These are phyloP conservation scores for Sphaerodactylus townsendi DNA, from an alignment of 2,113 vertebrate genomes.

Conservation along the genomic window DNA sequence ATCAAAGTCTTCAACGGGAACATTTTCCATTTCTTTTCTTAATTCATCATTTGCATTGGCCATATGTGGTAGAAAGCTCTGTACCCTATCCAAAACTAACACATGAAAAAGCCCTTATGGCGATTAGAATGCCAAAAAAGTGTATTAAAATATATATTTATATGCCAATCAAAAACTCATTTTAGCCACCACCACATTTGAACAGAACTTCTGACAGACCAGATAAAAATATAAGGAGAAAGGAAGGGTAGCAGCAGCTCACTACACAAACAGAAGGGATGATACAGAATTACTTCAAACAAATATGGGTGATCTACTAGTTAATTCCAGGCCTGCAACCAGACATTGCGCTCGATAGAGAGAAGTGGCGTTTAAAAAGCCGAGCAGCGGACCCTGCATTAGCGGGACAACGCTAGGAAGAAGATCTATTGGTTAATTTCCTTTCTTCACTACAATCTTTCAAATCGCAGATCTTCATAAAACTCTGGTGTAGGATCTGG, in stretches of 20 bases:
- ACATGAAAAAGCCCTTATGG: conserved; percentile 1
- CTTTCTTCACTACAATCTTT: no score
- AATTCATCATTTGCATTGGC: conserved; percentile 88
- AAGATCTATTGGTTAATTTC: no score
- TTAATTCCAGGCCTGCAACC: no score
- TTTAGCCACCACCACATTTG: no score
- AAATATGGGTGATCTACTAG: background rate
- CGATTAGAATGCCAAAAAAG: background rate
- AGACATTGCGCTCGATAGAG: no score
- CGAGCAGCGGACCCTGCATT: no score
- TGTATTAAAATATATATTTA: background rate
- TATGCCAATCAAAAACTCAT: background rate
- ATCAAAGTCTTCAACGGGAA: conserved; percentile 80
- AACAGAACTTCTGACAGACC: background rate
- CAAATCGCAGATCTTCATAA: no score
- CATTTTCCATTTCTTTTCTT: conserved; percentile 78
- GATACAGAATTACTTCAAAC: background rate
- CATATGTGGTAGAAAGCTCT: conserved; percentile 90
- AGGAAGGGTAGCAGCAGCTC: background rate
- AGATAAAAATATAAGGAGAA: no score
- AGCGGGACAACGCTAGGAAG: no score
- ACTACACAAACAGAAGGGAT: background rate
- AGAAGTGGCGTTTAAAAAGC: no score
- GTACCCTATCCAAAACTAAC: conserved; percentile 86
- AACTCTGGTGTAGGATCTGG: no score